phyloP scores from a whole-genome alignment of 2,888 invertebrate species.

The Luperina nickerlii region DNA sequence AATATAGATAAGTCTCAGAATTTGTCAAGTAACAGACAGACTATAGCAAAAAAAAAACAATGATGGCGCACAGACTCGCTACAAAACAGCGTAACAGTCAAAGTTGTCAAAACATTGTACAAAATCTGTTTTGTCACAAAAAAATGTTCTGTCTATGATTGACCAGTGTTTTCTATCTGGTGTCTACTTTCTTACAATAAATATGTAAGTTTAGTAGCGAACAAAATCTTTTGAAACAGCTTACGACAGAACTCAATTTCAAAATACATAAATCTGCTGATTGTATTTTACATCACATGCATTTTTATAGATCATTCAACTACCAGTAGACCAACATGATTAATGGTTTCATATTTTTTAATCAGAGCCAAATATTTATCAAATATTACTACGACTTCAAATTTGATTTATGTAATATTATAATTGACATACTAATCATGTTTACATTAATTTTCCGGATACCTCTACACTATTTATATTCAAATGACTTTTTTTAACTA shows the following conservation, averaged over 20 bases:
- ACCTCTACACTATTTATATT: conserved; percentile 36
- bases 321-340: background rate
- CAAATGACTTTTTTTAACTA: conserved; percentile 53
- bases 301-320: conserved; percentile 11
- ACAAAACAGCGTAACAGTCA: background rate
- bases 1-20: background rate
- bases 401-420: conserved; percentile 21
- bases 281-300: conserved; percentile 3
- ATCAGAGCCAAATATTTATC: conserved; percentile 2
- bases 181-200: background rate
- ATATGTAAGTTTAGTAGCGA: background rate
- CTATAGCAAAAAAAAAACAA: background rate
- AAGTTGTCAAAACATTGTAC: background rate
- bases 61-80: background rate
- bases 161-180: background rate
- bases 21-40: background rate
- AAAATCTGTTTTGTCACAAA: background rate
- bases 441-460: conserved; percentile 30
- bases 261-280: background rate
- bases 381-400: conserved; percentile 14
- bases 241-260: conserved; percentile 5
- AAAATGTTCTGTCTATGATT: background rate
- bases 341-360: background rate
- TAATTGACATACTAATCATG: conserved; percentile 31
- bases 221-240: background rate